phyloP scores from a whole-genome alignment of 2,797 vertebrate species.

The Lepus townsendii region DNA sequence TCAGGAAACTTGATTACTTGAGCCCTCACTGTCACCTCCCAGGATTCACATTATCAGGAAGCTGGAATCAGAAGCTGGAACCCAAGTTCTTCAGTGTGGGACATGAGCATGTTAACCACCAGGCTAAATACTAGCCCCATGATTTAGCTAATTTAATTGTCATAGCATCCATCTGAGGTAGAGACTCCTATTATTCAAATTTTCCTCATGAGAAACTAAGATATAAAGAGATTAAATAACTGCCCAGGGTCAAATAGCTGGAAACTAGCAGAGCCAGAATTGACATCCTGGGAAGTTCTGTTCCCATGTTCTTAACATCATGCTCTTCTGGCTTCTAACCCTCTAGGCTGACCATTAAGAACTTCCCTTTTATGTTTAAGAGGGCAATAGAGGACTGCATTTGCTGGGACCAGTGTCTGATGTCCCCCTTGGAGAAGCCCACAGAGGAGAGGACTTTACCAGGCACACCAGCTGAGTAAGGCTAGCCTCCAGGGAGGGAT shows the following conservation, averaged over 20 bases:
- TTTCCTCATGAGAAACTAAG: slow-evolving; percentile 56
- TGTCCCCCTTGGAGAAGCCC: neutral
- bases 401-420: neutral
- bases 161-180: neutral
- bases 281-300: neutral
- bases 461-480: neutral
- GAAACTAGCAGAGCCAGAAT: neutral
- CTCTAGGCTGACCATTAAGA: neutral
- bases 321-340: slow-evolving; percentile 31
- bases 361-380: slow-evolving; percentile 43
- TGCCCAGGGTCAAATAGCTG: neutral
- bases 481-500: neutral
- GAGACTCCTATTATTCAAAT: neutral
- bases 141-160: slow-evolving; percentile 58
- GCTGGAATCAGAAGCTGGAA: too few species aligned
- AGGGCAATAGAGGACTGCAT: neutral
- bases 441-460: slow-evolving; percentile 22
- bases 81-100: too few species aligned
- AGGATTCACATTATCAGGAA: too few species aligned
- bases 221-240: slow-evolving; percentile 48
- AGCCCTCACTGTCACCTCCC: too few species aligned
- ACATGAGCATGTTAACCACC: too few species aligned
- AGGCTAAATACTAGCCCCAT: neutral
- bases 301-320: slow-evolving; percentile 3
- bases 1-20: too few species aligned